Base-by-base conservation (phyloP, 2,797 vertebrate genomes). In the Hippoglossus hippoglossus region DNA sequence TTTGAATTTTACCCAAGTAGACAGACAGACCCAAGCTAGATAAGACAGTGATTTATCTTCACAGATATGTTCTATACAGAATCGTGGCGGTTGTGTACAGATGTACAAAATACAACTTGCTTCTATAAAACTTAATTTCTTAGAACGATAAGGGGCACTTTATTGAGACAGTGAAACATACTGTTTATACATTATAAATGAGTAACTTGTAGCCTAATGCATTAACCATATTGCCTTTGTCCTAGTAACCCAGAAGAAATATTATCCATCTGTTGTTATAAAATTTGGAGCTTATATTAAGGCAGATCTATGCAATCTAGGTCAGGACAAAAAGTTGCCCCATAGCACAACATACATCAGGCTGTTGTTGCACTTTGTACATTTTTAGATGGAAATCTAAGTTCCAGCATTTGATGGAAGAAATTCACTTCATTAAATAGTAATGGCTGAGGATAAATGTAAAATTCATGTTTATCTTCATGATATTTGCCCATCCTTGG, bases 341-440 rank as follows among this genome's bases (percentile, higher is more conserved):
- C 7, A 21, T 41, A 28, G 39, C 21, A 6, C n/a, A 16, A 21
- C 34, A 24, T 18, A 21, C 6, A 31, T 22, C 19, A 51, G 11
- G n/a, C 1, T 24, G 31, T 36, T 36, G 11, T 36, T 36, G 36
- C 36, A 36, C 11, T 11, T 34, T 7, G n/a, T 9, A 41, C 1
- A 66, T 51, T 55, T 49, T 56, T 24, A 67, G 6, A 28, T 31
- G 7, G 21, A 77, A 34, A 61, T 11, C 13, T 4, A 24, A 31
- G 28, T 55, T 19, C 34, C 9, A 34, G 31, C 31, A 9, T 34
- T 34, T 39, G 36, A 39, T 36, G 36, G 36, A 36, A 36, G 36
- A 36, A 36, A 3, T 11, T 36, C 36, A 39, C 4, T 22, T 64
- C 49, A 69, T 76, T 55, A 66, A 67, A 69, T 44, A 65, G 47